Evolutionary conservation across 2,888 invertebrate species (phyloP).

Genomic region (Himalopsyche japonica): DNA sequence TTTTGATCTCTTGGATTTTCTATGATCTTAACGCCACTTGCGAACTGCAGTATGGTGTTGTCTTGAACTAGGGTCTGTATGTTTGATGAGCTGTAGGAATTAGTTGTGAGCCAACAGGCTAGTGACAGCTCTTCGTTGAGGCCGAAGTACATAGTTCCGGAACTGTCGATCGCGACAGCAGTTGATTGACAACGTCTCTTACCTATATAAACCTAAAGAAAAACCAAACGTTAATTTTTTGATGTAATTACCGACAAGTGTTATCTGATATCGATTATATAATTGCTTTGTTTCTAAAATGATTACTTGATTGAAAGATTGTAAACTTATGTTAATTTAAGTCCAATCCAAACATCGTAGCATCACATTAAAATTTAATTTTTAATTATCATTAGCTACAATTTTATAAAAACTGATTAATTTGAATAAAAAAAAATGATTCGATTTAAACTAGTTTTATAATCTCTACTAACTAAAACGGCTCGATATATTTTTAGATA

Average conservation of each 20-base stretch:
- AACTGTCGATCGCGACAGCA: constrained; percentile 69
- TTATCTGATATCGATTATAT: too few species aligned
- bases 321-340: too few species aligned
- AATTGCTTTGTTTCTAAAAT: too few species aligned
- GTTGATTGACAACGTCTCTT: constrained; percentile 69
- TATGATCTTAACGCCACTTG: constrained; percentile 72
- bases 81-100: constrained; percentile 58
- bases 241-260: neutral
- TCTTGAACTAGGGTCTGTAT: constrained; percentile 63
- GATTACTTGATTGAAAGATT: too few species aligned
- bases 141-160: constrained; percentile 73
- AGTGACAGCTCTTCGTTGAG: constrained; percentile 68
- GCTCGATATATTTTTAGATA: too few species aligned
- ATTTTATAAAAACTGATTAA: too few species aligned
- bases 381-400: too few species aligned
- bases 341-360: too few species aligned
- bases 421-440: too few species aligned
- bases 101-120: constrained; percentile 73
- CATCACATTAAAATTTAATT: too few species aligned
- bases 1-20: constrained; percentile 52
- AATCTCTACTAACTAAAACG: too few species aligned
- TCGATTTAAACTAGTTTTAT: too few species aligned
- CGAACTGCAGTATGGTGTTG: constrained; percentile 68
- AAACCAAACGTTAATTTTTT: neutral
- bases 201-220: constrained; percentile 55